A percentile compares a stretch with the other conserved stretches of the same genome.
Conservation (phyloP, 2,888 invertebrate species). For the Lysandra coridon region DNA sequence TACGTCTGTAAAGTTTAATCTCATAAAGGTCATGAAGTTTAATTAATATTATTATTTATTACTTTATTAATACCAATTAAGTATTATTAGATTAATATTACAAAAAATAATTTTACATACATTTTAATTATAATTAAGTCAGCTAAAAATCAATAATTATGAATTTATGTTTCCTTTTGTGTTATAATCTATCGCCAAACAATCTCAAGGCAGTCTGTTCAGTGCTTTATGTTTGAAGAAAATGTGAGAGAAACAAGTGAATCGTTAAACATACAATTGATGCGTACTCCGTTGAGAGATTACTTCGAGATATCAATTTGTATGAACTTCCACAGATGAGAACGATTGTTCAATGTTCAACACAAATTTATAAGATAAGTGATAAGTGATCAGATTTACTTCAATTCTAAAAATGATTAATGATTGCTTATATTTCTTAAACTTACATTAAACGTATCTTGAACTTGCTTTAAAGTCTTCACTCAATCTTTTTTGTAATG, state of each 20-base stretch:
- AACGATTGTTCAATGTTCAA: not conserved
- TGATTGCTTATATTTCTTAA: no score
- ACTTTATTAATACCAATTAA: no score
- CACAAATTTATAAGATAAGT: no score
- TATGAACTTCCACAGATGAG: not conserved
- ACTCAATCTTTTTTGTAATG: no score
- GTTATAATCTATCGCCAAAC: not conserved
- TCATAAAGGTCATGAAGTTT: no score
- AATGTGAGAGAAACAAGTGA: conserved; percentile 6
- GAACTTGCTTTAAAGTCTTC: no score
- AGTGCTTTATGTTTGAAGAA: conserved; percentile 5
- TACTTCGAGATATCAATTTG: conserved; percentile 3
- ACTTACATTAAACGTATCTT: no score
- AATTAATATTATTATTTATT: no score
- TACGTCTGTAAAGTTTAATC: no score
- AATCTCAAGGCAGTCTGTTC: not conserved
- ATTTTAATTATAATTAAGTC: not conserved
- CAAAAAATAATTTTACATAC: not conserved
- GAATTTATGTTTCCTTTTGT: not conserved
- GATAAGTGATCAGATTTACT: conserved; percentile 7
- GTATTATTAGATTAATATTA: not conserved
- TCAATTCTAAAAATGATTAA: not conserved
- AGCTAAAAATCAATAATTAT: not conserved
- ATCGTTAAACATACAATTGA: conserved; percentile 18
- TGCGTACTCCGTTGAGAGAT: conserved; percentile 13